phyloP scores from a whole-genome alignment of 2,113 vertebrate species.

The Sterna hirundo region DNA sequence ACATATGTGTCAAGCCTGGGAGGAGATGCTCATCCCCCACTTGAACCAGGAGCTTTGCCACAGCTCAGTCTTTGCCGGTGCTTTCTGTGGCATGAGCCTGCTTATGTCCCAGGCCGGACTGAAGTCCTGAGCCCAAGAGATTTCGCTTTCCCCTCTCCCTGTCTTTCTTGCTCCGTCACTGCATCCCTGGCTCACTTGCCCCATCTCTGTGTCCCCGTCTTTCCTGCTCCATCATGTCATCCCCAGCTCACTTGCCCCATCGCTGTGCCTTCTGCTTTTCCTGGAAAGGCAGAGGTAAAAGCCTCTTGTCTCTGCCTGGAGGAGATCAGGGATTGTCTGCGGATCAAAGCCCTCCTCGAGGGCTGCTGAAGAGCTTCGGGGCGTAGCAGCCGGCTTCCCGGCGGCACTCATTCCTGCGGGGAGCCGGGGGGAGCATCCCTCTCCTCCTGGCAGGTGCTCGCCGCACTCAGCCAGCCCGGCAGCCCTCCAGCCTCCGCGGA shows the following conservation, averaged over 20 bases:
- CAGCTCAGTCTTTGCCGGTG: not conserved
- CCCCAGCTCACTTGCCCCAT: not conserved
- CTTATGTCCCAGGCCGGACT: not conserved
- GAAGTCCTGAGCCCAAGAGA: not conserved
- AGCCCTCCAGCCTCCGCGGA: not conserved
- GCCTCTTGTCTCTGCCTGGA: not conserved
- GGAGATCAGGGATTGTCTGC: not conserved
- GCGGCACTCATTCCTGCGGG: not conserved
- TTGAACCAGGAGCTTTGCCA: not conserved
- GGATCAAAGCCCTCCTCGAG: conserved; percentile 23
- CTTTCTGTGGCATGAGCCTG: not conserved
- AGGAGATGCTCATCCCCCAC: not conserved
- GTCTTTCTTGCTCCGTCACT: not conserved
- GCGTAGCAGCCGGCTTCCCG: not conserved
- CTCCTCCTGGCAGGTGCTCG: not conserved
- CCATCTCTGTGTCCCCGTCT: not conserved
- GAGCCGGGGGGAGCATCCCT: not conserved
- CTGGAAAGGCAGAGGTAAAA: not conserved
- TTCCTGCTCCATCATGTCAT: not conserved
- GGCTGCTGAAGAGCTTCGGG: not conserved
- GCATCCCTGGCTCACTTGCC: not conserved
- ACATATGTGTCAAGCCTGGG: not conserved
- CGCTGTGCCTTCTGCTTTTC: not conserved
- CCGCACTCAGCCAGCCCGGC: not conserved
- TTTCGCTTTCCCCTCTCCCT: not conserved